These are phyloP conservation scores for Rhopilema esculentum DNA, from an alignment of 30 jellyfish, hydroid and myxozoan genomes.

Conservation along the genomic window DNA sequence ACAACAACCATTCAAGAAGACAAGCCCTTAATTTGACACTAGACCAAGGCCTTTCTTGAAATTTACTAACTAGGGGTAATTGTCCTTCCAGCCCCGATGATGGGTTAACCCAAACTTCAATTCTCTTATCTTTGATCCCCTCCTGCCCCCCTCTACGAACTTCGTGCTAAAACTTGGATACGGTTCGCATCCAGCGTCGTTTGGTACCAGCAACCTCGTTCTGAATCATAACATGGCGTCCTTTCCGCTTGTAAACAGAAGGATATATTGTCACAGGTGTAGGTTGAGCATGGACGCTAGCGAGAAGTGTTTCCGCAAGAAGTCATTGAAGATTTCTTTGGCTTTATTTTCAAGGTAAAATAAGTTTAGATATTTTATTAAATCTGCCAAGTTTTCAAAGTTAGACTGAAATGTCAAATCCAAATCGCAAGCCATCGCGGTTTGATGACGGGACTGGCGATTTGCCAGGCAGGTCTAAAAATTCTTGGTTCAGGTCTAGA, in stretches of 20 bases:
- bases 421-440: neutral
- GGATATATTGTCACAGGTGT: neutral
- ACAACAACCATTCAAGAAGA: too few species aligned
- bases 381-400: neutral
- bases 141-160: too few species aligned
- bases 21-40: too few species aligned
- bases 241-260: slow-evolving; percentile 63
- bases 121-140: too few species aligned
- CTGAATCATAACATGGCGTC: slow-evolving; percentile 62
- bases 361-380: neutral
- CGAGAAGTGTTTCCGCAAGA: neutral
- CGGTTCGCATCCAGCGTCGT: slow-evolving; percentile 32
- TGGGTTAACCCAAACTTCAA: too few species aligned
- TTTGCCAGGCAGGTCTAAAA: slow-evolving; percentile 23
- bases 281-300: neutral
- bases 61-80: too few species aligned
- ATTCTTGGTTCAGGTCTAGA: slow-evolving; percentile 17
- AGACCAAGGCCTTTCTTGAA: too few species aligned
- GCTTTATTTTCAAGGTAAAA: neutral
- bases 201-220: slow-evolving; percentile 75
- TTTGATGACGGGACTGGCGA: slow-evolving; percentile 36
- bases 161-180: too few species aligned
- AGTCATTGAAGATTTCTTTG: neutral
- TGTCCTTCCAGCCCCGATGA: too few species aligned
- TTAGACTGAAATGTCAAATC: slow-evolving; percentile 4